Percentiles rank a stretch among this genome's conserved stretches.
These are phyloP conservation scores for Rotaria sp. DNA, from an alignment of 2,888 invertebrate species.

Conservation along the genomic window DNA sequence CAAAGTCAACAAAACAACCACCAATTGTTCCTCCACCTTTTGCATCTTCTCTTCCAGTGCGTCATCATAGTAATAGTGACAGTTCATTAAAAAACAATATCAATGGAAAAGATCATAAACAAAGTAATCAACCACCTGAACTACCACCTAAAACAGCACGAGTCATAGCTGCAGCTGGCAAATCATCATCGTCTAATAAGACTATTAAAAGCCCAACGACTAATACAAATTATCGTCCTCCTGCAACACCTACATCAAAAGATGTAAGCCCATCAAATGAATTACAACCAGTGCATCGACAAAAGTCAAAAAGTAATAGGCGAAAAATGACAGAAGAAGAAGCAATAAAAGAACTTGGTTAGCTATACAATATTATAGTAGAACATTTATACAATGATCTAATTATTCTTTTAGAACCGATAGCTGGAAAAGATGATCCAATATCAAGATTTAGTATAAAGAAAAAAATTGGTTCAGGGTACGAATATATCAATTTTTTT, in stretches of 20 bases:
- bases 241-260: neutral
- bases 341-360: slow-evolving; percentile 35
- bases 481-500: neutral
- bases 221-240: neutral
- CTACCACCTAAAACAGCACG: slow-evolving; percentile 10
- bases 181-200: neutral
- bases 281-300: neutral
- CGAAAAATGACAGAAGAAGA: slow-evolving; percentile 37
- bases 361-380: neutral
- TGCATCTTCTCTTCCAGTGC: neutral
- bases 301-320: neutral
- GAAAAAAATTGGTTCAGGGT: slow-evolving; percentile 40
- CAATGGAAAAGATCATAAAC: neutral
- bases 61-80: neutral
- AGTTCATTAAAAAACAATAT: no score
- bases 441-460: slow-evolving; percentile 32
- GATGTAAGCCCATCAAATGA: neutral
- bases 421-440: slow-evolving; percentile 34
- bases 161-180: neutral
- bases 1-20: neutral
- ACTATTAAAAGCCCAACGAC: neutral
- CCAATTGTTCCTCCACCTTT: neutral
- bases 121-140: neutral
- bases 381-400: no score
- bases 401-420: slow-evolving; percentile 1